Evolutionary conservation across 2,888 invertebrate genomes (phyloP), one percentile per base, ranked within the genome.

Genomic region (Heliconius sara): DNA sequence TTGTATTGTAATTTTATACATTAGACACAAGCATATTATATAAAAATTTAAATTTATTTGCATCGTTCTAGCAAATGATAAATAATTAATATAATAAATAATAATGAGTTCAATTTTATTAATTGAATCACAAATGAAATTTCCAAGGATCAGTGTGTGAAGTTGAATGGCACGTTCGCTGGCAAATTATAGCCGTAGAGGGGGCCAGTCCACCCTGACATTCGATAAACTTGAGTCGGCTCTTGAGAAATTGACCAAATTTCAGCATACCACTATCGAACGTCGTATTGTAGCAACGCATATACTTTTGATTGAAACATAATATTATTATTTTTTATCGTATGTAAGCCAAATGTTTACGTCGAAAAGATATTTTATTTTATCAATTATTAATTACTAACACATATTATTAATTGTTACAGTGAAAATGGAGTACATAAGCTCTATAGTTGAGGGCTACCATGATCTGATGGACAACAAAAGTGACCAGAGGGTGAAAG

Each of bases 391-490:
- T n/a, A 43, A 25, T 25, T 65, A 25, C 12, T 65, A 10, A 76
- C 66, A 22, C 0, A 25, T 22, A 75, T 57, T 25, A 34, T 77
- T 65, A 34, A 72, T 88, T 93, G 91, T 95, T 93, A 27, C 92
- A 94, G 95, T 89, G 85, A 94, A 91, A 92, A 97, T 97, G 97
- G 96, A 96, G 87, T 85, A 96, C 87, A 90, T 97, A 81, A 90
- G 91, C 87, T 93, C 92, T 87, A 88, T 97, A 84, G 95, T 96
- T 86, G 96, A 96, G 85, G 96, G 96, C 39, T 97, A 97, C 91
- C 96, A 96, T 86, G 97, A 98, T 89, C 89, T 98, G 81, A 97
- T 98, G 97, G 97, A 98, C 90, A 97, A 98, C 89, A 96, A 97
- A 92, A 97, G 98, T 89, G 97, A 98, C 93, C 97, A 96, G 57